Conservation (phyloP, 2,797 vertebrate species). For the Clarias platycephalus region DNA sequence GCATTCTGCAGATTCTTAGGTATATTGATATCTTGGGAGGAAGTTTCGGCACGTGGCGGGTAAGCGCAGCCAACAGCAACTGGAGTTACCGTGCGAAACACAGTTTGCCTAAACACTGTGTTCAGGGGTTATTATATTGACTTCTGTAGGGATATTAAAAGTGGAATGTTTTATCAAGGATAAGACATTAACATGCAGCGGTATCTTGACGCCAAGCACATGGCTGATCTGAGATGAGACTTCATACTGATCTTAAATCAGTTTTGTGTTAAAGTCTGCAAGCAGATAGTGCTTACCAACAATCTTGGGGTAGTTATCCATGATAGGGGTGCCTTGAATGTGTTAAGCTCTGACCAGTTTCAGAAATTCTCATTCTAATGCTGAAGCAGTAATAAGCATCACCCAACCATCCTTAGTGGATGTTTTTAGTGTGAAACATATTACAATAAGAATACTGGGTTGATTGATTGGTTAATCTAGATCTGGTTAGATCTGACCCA, state of each 20-base stretch:
- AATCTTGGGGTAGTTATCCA: neutral
- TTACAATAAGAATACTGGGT: too few species aligned
- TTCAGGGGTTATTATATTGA: neutral
- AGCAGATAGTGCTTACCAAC: neutral
- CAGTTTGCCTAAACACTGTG: neutral
- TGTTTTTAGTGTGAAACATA: neutral
- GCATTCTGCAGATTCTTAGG: slow-evolving; percentile 37
- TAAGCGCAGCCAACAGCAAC: neutral
- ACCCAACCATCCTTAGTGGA: neutral
- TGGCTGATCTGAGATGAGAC: neutral
- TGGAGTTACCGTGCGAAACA: neutral
- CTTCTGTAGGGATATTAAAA: neutral
- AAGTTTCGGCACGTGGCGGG: slow-evolving; percentile 13
- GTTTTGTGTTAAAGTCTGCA: neutral
- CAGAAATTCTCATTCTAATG: neutral
- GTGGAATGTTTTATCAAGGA: neutral
- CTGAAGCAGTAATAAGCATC: neutral
- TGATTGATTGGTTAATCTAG: neutral
- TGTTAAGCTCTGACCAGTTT: neutral
- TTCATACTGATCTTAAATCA: neutral
- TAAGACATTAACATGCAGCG: too few species aligned
- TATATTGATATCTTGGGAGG: slow-evolving; percentile 20
- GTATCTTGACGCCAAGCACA: neutral
- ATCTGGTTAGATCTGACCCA: neutral
- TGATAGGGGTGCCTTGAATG: neutral